Percentiles rank a stretch among this genome's conserved stretches.
Conservation (phyloP, 2,888 invertebrate species). For the Serripes groenlandicus region DNA sequence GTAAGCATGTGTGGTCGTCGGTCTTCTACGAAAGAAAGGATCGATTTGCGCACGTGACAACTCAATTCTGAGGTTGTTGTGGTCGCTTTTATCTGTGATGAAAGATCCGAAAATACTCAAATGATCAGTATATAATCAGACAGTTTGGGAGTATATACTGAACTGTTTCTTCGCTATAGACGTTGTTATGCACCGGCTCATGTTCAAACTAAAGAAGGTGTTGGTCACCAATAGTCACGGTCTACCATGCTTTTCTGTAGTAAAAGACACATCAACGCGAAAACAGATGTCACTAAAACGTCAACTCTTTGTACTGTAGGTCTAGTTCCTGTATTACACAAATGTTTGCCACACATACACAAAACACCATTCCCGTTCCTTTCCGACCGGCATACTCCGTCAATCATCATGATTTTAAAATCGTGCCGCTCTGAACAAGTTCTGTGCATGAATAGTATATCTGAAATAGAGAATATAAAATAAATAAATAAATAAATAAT, state of each 20-base stretch:
- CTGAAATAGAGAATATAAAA: slow-evolving; percentile 66
- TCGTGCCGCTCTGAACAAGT: slow-evolving; percentile 77
- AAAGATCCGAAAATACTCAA: background rate
- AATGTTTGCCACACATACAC: slow-evolving; percentile 83
- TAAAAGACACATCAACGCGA: background rate
- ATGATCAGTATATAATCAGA: too few species aligned
- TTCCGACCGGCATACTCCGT: slow-evolving; percentile 83
- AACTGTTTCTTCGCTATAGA: too few species aligned
- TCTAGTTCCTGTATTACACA: slow-evolving; percentile 74
- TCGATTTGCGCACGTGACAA: too few species aligned
- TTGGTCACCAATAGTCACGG: slow-evolving; percentile 1
- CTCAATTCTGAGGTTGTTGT: too few species aligned
- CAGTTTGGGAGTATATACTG: too few species aligned
- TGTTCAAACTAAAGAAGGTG: background rate
- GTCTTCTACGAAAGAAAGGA: too few species aligned
- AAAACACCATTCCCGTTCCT: slow-evolving; percentile 82
- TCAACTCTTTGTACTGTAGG: background rate
- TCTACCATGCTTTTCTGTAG: background rate
- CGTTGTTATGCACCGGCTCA: too few species aligned
- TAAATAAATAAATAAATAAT: too few species aligned
- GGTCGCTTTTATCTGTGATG: too few species aligned
- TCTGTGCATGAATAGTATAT: slow-evolving; percentile 77
- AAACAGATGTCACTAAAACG: background rate
- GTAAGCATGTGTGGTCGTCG: too few species aligned
- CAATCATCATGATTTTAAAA: slow-evolving; percentile 81